Evolutionary conservation across 2,888 invertebrate species (phyloP).

Genomic region (Drosophila neotestacea): DNA sequence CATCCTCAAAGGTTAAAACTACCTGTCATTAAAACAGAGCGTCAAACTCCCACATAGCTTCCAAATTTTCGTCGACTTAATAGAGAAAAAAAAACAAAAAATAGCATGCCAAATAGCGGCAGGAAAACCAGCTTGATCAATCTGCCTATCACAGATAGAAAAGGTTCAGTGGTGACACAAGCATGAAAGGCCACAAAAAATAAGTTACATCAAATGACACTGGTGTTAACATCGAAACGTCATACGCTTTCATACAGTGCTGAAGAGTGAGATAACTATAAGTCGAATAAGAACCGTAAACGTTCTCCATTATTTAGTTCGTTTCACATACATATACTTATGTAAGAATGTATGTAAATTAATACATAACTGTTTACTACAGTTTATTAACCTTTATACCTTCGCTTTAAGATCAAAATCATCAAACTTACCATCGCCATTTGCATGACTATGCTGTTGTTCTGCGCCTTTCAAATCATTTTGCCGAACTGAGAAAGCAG

Average conservation of each 20-base stretch:
- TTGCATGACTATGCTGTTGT: conserved; percentile 10
- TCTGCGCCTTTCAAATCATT: conserved; percentile 40
- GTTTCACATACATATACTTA: not conserved
- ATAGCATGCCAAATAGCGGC: too few species aligned
- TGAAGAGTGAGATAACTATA: conserved; percentile 17
- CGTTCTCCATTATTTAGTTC: conserved; percentile 21
- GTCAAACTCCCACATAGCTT: too few species aligned
- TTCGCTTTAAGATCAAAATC: not conserved
- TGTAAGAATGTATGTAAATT: not conserved
- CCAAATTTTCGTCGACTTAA: too few species aligned
- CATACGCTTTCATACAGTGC: not conserved
- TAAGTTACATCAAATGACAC: too few species aligned
- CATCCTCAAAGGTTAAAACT: too few species aligned
- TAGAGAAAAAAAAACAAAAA: too few species aligned
- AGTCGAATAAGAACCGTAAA: conserved; percentile 18
- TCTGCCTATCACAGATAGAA: too few species aligned
- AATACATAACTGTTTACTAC: not conserved
- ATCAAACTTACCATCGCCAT: conserved; percentile 25
- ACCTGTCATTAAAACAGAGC: too few species aligned
- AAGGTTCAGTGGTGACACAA: too few species aligned
- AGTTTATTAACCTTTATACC: conserved; percentile 15
- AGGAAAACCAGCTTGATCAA: too few species aligned
- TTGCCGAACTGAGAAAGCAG: conserved; percentile 55
- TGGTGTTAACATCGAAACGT: too few species aligned
- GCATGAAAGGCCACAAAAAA: too few species aligned